Base-by-base conservation (phyloP, 2,888 invertebrate genomes). In the Apamea anceps region DNA sequence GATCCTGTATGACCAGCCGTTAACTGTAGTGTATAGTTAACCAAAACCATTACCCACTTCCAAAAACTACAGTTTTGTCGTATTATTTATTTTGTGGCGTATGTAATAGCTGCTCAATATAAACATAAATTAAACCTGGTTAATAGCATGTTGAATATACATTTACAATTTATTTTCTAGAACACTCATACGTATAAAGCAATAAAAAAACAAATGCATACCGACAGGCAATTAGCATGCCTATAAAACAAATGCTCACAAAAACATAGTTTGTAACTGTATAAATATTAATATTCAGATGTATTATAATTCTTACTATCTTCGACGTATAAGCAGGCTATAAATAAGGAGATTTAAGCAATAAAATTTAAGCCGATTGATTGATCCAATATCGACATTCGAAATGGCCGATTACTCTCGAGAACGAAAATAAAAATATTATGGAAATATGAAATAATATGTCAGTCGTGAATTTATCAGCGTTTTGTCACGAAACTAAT, bases 351-450 rank as follows among this genome's bases (percentile, higher is more conserved):
- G 87, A 84, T 88, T 85, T 83, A 2, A 75, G 66, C 79, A 79
- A 80, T 90, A 87, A 88, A 87, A 83, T 0, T 67, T 86, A 90
- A 90, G 84, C 82, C 82, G 90, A 87, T 85, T 84, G 84, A 90
- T 86, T 85, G 85, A 78, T 82, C 82, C 80, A 78, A 85, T 73
- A 77, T 80, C 72, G 72, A 67, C 72, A 79, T 72, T 72, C 77
- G 66, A 71, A 86, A 88, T 74, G 78, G 63, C 67, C 75, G 81
- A 87, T 88, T 85, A 87, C 80, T 67, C 66, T 65, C 57, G 66
- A 6, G 28, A 75, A 73, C 75, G 42, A 75, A 84, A 83, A 82
- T 85, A 80, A 84, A 85, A 84, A 85, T 85, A 80, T 81, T 82
- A 85, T 88, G 65, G 78, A 84, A 85, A 86, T 65, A 72, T 81